Conservation (phyloP, 1,140 invertebrate genomes). For the Drosophila pachea region DNA sequence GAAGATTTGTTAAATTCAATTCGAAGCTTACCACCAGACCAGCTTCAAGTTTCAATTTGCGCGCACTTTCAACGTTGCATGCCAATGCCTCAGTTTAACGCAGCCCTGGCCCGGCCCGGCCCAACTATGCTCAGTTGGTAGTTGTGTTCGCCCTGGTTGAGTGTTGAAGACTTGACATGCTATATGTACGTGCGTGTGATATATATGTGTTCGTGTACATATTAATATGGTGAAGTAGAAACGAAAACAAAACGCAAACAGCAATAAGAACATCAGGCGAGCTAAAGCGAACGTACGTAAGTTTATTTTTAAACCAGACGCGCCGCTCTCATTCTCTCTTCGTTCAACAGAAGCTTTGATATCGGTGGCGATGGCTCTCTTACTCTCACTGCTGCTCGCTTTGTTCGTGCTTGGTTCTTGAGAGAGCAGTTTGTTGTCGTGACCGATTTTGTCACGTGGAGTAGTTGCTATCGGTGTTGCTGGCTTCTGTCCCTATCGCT, state of each 20-base stretch:
- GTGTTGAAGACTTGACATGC: constrained; percentile 12
- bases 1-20: constrained; percentile 35
- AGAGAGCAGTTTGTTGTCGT: constrained; percentile 53
- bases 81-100: not conserved
- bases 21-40: constrained; percentile 13
- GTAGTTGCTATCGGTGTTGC: constrained; percentile 12
- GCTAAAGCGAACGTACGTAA: constrained; percentile 29
- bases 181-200: not conserved
- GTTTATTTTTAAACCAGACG: constrained; percentile 42
- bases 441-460: constrained; percentile 65
- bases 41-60: constrained; percentile 32
- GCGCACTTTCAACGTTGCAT: constrained; percentile 29
- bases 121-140: constrained; percentile 9
- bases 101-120: constrained; percentile 12
- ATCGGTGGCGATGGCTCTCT: constrained; percentile 5
- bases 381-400: constrained; percentile 14
- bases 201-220: not conserved
- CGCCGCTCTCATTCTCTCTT: constrained; percentile 25
- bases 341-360: constrained; percentile 2
- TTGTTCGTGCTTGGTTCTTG: constrained; percentile 14
- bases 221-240: constrained; percentile 33
- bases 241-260: constrained; percentile 44
- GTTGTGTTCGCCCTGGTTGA: constrained; percentile 27
- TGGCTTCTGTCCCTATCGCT: constrained; percentile 35
- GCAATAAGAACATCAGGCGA: constrained; percentile 40